These are phyloP conservation scores for Lypha dubia DNA, from an alignment of 2,888 invertebrate genomes.

Conservation along the genomic window DNA sequence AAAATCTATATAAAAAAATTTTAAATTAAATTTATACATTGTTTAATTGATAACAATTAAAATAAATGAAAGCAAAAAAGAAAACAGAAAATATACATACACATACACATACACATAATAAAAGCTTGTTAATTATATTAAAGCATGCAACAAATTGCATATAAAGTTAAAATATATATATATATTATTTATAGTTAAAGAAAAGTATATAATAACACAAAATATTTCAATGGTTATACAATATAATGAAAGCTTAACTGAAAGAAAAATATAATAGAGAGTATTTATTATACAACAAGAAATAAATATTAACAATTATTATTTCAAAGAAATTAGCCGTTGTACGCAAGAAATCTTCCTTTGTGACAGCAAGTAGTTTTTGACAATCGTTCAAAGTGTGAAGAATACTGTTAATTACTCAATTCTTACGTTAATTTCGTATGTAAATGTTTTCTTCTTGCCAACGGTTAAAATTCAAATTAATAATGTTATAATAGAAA, in stretches of 20 bases:
- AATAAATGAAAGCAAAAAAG: slow-evolving; percentile 33
- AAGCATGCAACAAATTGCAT: slow-evolving; percentile 23
- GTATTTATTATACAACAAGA: slow-evolving; percentile 9
- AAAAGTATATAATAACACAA: not conserved
- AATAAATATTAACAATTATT: not conserved
- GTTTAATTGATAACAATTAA: slow-evolving; percentile 61
- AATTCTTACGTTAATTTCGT: no score
- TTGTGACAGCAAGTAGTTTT: no score
- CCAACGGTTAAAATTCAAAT: not conserved
- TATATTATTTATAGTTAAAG: slow-evolving; percentile 29
- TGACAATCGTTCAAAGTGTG: no score
- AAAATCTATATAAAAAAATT: slow-evolving; percentile 45
- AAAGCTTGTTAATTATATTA: slow-evolving; percentile 69
- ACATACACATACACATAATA: slow-evolving; percentile 13
- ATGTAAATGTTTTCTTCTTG: not conserved
- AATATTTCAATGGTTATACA: not conserved
- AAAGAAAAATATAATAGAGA: slow-evolving; percentile 18
- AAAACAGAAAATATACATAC: slow-evolving; percentile 37
- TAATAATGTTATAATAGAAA: not conserved
- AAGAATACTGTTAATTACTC: no score
- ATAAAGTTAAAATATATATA: slow-evolving; percentile 47
- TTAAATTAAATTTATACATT: slow-evolving; percentile 21
- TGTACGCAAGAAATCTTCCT: no score
- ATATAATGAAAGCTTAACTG: slow-evolving; percentile 49
- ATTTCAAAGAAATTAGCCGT: not conserved